Conservation (phyloP, 2,113 vertebrate genomes). For the Dromiciops gliroides region DNA sequence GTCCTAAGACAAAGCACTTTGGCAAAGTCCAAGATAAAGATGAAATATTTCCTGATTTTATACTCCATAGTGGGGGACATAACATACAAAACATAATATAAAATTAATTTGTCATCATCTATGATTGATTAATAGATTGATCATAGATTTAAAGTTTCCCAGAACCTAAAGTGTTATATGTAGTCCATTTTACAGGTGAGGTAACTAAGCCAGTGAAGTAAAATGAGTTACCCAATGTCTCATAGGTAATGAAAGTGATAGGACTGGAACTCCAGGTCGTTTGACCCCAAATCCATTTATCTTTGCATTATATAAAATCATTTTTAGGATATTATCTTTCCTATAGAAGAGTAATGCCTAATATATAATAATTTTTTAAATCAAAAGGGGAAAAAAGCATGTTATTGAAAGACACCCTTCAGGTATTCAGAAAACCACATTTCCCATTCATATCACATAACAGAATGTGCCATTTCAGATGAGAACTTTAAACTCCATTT, state of each 20-base stretch:
- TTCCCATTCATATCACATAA: not conserved
- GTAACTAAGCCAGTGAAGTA: not conserved
- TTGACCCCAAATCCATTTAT: not conserved
- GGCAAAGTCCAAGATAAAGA: not conserved
- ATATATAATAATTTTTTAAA: not conserved
- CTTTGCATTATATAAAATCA: not conserved
- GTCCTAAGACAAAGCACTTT: not conserved
- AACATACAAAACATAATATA: not conserved
- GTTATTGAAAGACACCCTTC: not conserved
- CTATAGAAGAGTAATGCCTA: not conserved
- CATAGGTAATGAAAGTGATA: not conserved
- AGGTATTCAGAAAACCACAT: not conserved
- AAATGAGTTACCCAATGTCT: not conserved
- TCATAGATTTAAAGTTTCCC: not conserved
- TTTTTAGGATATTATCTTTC: not conserved
- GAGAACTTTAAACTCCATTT: not conserved
- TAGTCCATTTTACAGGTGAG: not conserved
- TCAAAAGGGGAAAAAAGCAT: not conserved
- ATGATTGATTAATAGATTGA: not conserved
- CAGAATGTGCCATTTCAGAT: not conserved
- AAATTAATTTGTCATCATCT: not conserved
- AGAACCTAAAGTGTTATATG: not conserved
- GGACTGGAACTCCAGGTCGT: not conserved
- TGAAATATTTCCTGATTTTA: not conserved
- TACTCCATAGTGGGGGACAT: not conserved